These are phyloP conservation scores for Mimas tiliae DNA, from an alignment of 2,888 invertebrate genomes.

Conservation along the genomic window DNA sequence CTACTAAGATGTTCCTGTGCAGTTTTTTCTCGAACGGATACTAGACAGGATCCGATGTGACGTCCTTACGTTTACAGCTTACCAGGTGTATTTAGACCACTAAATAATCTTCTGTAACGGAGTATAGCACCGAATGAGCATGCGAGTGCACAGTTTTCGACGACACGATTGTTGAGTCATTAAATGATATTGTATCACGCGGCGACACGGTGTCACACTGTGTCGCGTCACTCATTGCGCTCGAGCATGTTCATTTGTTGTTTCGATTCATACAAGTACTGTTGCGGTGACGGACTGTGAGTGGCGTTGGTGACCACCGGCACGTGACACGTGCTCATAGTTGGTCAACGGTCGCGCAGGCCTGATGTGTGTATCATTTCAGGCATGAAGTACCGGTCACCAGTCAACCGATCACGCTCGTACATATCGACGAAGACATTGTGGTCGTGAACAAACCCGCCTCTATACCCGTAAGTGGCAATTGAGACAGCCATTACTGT, in stretches of 20 bases:
- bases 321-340: constrained; percentile 50
- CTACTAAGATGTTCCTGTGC: constrained; percentile 26
- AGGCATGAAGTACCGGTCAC: constrained; percentile 99
- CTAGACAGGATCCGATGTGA: constrained; percentile 38
- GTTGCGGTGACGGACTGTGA: constrained; percentile 59
- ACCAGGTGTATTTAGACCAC: constrained; percentile 61
- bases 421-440: constrained; percentile 99
- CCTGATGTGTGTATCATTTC: constrained; percentile 85
- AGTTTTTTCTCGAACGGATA: constrained; percentile 19
- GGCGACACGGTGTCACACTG: constrained; percentile 28
- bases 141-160: constrained; percentile 65
- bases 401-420: constrained; percentile 97
- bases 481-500: constrained; percentile 89
- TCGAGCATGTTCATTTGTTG: constrained; percentile 80
- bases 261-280: constrained; percentile 62
- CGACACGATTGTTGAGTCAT: constrained; percentile 27
- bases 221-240: constrained; percentile 43
- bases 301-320: constrained; percentile 34
- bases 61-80: constrained; percentile 54
- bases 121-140: constrained; percentile 74
- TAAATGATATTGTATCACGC: constrained; percentile 27
- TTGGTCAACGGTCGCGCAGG: constrained; percentile 44
- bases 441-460: constrained; percentile 99
- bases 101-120: constrained; percentile 52
- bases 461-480: constrained; percentile 99